These are phyloP conservation scores for Hemibagrus wyckioides DNA, from an alignment of 2,113 vertebrate genomes.

Conservation along the genomic window DNA sequence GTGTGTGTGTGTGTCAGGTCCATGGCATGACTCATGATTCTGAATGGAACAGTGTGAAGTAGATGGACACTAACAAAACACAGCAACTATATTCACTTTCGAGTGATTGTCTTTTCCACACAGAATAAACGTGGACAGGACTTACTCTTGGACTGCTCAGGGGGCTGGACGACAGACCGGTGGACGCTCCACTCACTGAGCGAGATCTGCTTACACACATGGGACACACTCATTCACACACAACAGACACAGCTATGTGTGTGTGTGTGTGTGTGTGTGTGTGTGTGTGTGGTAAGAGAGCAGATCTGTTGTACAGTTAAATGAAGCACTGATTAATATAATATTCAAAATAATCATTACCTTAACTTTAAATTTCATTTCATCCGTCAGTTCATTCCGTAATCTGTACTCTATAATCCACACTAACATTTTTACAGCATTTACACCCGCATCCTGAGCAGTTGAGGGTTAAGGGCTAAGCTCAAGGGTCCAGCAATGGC, in stretches of 20 bases:
- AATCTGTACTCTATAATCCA: too few species aligned
- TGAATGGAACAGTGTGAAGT: constrained; percentile 59
- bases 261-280: not conserved
- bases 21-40: constrained; percentile 55
- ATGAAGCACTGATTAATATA: too few species aligned
- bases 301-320: too few species aligned
- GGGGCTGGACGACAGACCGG: constrained; percentile 87
- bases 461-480: too few species aligned
- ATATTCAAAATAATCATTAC: too few species aligned
- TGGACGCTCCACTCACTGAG: constrained; percentile 88
- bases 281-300: not conserved
- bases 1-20: constrained; percentile 4
- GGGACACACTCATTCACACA: not conserved
- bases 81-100: constrained; percentile 17
- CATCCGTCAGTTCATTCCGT: too few species aligned
- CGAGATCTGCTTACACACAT: constrained; percentile 75
- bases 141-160: constrained; percentile 90
- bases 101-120: not conserved
- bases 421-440: too few species aligned
- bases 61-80: constrained; percentile 42
- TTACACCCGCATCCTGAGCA: too few species aligned
- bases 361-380: too few species aligned
- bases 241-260: not conserved
- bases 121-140: not conserved
- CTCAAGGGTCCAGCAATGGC: too few species aligned